Base-by-base conservation (phyloP, 1,140 invertebrate genomes). In the Micrasema minimum region DNA sequence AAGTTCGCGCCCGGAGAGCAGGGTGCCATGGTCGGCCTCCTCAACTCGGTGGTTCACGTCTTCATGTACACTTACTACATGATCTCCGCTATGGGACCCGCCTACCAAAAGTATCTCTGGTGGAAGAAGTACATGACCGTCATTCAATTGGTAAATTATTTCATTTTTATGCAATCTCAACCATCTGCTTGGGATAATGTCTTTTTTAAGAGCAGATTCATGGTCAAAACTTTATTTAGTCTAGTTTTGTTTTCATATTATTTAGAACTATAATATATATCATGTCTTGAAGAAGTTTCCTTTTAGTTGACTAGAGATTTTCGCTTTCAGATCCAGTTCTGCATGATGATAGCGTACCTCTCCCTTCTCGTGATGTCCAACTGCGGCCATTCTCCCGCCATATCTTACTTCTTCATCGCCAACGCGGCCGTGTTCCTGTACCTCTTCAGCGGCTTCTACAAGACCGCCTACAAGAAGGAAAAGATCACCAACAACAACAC, bases 111-210 rank as follows among this genome's bases (percentile, higher is more conserved):
- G 77, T 94, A 93, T 79, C 82, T 96, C 2, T 96, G 94, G 94
- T 97, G 95, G 94, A 97, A 97, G 81, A 94, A 90, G 77, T 91
- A 97, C 78, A 87, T 97, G 9, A 97, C 95, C 0, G 87, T 85
- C 18, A 83, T 96, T 72, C 95, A 97, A 84, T 85, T 96, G 81
- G 89, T 95, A 79, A 86, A 85, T 84, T 2, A 23, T 45, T 12
- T 26, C 23, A 1, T 23, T n/a, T n/a, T n/a, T n/a, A n/a, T n/a
- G n/a, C n/a, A n/a, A n/a, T n/a, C n/a, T n/a, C n/a, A n/a, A n/a
- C n/a, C n/a, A n/a, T n/a, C n/a, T n/a, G n/a, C n/a, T n/a, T n/a
- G n/a, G n/a, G n/a, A n/a, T n/a, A n/a, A n/a, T n/a, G n/a, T n/a
- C n/a, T n/a, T n/a, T n/a, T n/a, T n/a, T n/a, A n/a, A n/a, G n/a